Base-by-base conservation (phyloP, 1,140 invertebrate genomes). In the Ylistrum balloti region DNA sequence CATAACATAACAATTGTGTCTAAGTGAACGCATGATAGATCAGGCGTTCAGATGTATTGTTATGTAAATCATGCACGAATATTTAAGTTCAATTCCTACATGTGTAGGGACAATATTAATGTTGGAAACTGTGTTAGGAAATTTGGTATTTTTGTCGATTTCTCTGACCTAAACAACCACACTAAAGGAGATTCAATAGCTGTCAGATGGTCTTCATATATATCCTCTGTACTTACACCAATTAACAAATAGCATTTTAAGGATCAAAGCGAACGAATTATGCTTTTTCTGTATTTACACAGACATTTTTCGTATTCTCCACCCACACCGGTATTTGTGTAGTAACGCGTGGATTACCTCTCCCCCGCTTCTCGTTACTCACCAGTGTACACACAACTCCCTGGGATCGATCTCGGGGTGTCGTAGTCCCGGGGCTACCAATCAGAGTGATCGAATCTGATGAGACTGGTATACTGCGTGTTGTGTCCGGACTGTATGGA, bases 281-380 rank as follows among this genome's bases (percentile, higher is more conserved):
- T 48, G n/a, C n/a, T 48, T 48, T 1, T 48, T 20, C 45, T 48
- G 20, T 48, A 48, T 48, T 28, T 74, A 28, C 56, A n/a, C 56
- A 45, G 41, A 45, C 17, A 45, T 17, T 17, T 45, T 45, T 28
- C 56, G n/a, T 74, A 28, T n/a, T 74, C 28, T 74, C 56, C 56
- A 74, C n/a, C 56, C 56, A 74, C 56, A 74, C 56, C n/a, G 56
- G 56, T 74, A 74, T 74, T 28, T 74, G n/a, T 56, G 45, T 74
- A 74, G 56, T 17, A 74, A n/a, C 56, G 56, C 5, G 56, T 45
- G 41, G 1, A 13, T 3, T 1, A n/a, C 22, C n/a, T 1, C 3
- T 3, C 22, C 9, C 56, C 28, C 56, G 9, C 56, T n/a, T 28
- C 56, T 28, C 56, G 56, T n/a, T 74, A 74, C 56, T 28, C 41